Conservation (phyloP, 2,888 invertebrate species). For the Dione juno region DNA sequence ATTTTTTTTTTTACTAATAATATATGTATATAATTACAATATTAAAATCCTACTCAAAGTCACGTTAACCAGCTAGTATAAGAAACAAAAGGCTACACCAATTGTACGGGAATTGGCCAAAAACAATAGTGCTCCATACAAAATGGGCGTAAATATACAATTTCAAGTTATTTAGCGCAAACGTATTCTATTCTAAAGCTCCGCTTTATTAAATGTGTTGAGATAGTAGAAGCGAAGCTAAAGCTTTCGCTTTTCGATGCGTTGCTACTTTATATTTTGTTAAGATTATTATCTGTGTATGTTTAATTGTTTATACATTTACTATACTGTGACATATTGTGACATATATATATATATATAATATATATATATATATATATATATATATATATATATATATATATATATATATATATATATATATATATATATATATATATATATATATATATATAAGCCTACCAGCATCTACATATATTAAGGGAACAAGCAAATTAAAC, state of each 20-base stretch:
- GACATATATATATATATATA: too few species aligned
- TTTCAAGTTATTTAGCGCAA: slow-evolving; percentile 20
- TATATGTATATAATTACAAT: too few species aligned
- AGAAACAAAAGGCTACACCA: background rate
- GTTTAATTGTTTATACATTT: too few species aligned
- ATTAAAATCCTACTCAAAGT: too few species aligned
- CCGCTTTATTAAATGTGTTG: slow-evolving; percentile 8
- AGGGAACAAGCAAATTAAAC: slow-evolving; percentile 20
- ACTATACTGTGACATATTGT: too few species aligned
- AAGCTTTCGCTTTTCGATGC: background rate
- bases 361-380: too few species aligned
- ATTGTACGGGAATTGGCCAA: slow-evolving; percentile 3
- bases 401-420: too few species aligned
- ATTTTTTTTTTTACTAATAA: too few species aligned
- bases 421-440: background rate
- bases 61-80: background rate
- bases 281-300: too few species aligned
- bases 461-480: too few species aligned
- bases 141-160: slow-evolving; percentile 19
- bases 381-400: too few species aligned
- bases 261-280: too few species aligned
- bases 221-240: background rate
- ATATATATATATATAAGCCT: background rate
- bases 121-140: slow-evolving; percentile 9
- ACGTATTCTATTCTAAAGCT: slow-evolving; percentile 3